Percentiles rank a stretch among this genome's conserved stretches.
Evolutionary conservation across 2,113 vertebrate species (phyloP).

Genomic region (Platanista minor): DNA sequence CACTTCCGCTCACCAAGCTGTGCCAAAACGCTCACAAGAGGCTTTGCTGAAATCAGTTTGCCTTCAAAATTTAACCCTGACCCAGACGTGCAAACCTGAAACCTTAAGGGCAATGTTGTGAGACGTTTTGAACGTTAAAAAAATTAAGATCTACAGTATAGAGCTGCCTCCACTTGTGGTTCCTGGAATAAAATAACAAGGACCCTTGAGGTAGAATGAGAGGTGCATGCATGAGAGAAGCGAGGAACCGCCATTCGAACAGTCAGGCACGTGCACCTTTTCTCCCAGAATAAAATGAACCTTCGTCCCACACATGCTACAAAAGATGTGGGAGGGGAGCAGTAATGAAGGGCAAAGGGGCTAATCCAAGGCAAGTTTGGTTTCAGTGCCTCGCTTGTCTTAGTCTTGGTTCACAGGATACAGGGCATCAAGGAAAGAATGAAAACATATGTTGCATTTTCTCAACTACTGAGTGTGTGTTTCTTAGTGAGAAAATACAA

Average conservation of each 20-base stretch:
- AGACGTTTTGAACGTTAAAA: background rate
- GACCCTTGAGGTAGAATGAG: background rate
- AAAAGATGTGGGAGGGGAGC: background rate
- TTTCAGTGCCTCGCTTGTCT: background rate
- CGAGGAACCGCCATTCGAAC: accelerated
- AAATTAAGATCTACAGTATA: background rate
- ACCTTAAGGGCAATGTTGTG: background rate
- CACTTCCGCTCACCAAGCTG: background rate
- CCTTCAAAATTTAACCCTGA: background rate
- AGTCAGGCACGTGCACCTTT: background rate
- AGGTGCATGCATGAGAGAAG: background rate
- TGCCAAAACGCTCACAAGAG: background rate
- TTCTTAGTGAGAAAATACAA: background rate
- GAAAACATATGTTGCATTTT: background rate
- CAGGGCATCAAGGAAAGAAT: background rate
- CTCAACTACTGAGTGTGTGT: background rate
- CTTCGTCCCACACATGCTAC: background rate
- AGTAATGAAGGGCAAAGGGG: background rate
- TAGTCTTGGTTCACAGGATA: background rate
- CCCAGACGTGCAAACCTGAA: conserved; percentile 7
- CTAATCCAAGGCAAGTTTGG: background rate
- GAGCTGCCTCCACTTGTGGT: background rate
- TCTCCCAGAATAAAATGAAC: background rate
- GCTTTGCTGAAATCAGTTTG: background rate
- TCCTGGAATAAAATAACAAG: too few relatives aligned